These are phyloP conservation scores for Acipenser oxyrinchus DNA, from an alignment of 2,797 vertebrate genomes.

Conservation along the genomic window DNA sequence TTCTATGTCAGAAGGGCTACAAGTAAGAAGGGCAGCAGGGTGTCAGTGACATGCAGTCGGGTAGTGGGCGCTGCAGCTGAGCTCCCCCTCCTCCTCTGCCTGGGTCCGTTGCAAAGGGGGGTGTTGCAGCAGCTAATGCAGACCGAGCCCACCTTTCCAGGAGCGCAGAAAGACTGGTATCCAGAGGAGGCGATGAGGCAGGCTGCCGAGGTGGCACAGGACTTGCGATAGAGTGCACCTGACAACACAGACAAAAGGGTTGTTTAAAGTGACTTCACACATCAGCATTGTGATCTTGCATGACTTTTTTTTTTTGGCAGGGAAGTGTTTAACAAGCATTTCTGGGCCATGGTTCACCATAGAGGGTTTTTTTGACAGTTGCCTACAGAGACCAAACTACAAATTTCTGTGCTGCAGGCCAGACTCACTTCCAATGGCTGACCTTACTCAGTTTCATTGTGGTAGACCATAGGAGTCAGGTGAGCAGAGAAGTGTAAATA, in stretches of 20 bases:
- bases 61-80: slow-evolving; percentile 26
- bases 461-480: too few relatives aligned
- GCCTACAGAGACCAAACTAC: too few relatives aligned
- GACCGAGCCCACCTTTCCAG: slow-evolving; percentile 84
- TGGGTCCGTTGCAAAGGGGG: slow-evolving; percentile 86
- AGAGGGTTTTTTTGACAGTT: too few relatives aligned
- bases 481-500: too few relatives aligned
- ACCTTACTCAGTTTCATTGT: too few relatives aligned
- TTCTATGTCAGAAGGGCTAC: slow-evolving; percentile 27
- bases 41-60: not conserved
- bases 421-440: too few relatives aligned
- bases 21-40: slow-evolving; percentile 32
- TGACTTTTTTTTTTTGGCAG: too few relatives aligned
- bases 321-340: too few relatives aligned
- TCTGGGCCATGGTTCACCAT: too few relatives aligned
- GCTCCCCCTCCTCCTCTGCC: slow-evolving; percentile 67
- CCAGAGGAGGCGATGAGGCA: slow-evolving; percentile 93
- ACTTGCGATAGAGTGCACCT: slow-evolving; percentile 93
- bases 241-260: slow-evolving; percentile 37
- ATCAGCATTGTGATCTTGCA: too few relatives aligned
- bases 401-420: too few relatives aligned
- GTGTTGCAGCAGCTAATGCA: slow-evolving; percentile 97
- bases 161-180: slow-evolving; percentile 94
- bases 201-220: slow-evolving; percentile 84
- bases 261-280: too few relatives aligned